Conservation (phyloP, 2,113 vertebrate genomes). For the Morone saxatilis region DNA sequence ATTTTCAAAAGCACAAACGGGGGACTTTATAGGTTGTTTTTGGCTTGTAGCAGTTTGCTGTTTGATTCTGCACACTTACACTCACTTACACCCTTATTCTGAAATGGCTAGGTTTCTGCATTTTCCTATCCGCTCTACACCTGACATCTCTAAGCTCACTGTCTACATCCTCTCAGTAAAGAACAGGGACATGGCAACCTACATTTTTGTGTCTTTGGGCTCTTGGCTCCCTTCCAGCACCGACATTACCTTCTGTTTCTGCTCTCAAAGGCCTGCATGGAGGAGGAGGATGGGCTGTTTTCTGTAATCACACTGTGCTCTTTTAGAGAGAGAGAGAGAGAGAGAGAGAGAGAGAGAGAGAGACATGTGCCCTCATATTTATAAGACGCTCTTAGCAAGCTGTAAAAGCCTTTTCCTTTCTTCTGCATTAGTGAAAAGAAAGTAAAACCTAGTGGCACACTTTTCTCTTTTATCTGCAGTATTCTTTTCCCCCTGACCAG, state of each 20-base stretch:
- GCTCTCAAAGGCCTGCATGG: conserved; percentile 57
- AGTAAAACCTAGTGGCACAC: conserved; percentile 54
- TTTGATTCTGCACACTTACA: conserved; percentile 6
- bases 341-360: conserved; percentile 1
- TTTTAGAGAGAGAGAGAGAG: not conserved
- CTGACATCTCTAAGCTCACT: conserved; percentile 33
- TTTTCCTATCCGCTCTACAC: conserved; percentile 18
- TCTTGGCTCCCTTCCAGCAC: conserved; percentile 66
- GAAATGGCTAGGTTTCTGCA: conserved; percentile 3
- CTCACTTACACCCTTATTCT: not conserved
- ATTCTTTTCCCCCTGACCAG: conserved; percentile 42
- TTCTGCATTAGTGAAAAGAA: conserved; percentile 62
- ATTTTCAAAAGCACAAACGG: conserved; percentile 21
- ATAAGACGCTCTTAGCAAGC: conserved; percentile 62
- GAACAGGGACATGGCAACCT: conserved; percentile 70
- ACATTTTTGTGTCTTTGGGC: conserved; percentile 74
- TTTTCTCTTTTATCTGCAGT: conserved; percentile 49
- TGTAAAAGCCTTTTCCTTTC: conserved; percentile 63
- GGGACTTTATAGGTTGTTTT: conserved; percentile 35
- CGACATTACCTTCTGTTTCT: conserved; percentile 65
- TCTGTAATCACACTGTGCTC: conserved; percentile 59
- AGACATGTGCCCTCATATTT: conserved; percentile 32
- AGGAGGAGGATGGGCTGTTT: conserved; percentile 55
- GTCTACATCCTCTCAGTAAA: conserved; percentile 24
- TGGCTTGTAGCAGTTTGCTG: conserved; percentile 15